phyloP scores from a whole-genome alignment of 2,888 invertebrate species.

The Caenorhabditis virilis region DNA sequence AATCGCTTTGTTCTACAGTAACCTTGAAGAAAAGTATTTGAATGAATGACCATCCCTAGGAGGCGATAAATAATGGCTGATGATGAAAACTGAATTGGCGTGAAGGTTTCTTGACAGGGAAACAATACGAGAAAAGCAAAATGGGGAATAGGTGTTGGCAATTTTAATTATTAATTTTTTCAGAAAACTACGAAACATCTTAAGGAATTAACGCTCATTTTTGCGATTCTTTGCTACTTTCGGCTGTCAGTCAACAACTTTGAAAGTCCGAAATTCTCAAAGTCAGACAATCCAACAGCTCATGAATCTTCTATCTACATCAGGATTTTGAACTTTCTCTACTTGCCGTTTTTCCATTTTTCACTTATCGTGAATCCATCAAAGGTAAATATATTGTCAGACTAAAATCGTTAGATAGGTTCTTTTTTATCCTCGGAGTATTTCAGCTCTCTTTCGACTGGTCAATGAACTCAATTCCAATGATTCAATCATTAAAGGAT shows the following conservation, averaged over 20 bases:
- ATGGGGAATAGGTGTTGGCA: background rate
- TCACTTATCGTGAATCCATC: slow-evolving; percentile 82
- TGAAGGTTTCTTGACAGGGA: too few relatives aligned
- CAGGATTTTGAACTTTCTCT: slow-evolving; percentile 85
- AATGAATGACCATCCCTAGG: background rate
- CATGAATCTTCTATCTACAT: slow-evolving; percentile 80
- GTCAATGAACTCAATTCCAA: slow-evolving; percentile 95
- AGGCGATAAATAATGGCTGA: background rate
- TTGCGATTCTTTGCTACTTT: slow-evolving; percentile 76
- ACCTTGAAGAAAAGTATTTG: slow-evolving; percentile 22
- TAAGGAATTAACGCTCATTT: background rate
- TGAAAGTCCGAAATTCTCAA: slow-evolving; percentile 74
- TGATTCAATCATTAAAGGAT: slow-evolving; percentile 81
- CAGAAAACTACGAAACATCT: background rate
- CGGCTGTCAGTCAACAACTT: slow-evolving; percentile 73
- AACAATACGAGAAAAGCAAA: slow-evolving; percentile 1
- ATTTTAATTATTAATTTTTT: background rate
- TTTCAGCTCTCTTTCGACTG: slow-evolving; percentile 89
- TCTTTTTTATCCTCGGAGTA: background rate
- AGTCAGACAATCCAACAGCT: slow-evolving; percentile 94
- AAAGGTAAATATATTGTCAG: slow-evolving; percentile 13
- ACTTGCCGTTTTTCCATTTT: slow-evolving; percentile 88
- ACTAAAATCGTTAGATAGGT: background rate
- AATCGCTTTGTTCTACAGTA: slow-evolving; percentile 31
- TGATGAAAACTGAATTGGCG: too few relatives aligned